Evolutionary conservation across 2,888 invertebrate species (phyloP).

Genomic region (Ophonus ardosiacus): DNA sequence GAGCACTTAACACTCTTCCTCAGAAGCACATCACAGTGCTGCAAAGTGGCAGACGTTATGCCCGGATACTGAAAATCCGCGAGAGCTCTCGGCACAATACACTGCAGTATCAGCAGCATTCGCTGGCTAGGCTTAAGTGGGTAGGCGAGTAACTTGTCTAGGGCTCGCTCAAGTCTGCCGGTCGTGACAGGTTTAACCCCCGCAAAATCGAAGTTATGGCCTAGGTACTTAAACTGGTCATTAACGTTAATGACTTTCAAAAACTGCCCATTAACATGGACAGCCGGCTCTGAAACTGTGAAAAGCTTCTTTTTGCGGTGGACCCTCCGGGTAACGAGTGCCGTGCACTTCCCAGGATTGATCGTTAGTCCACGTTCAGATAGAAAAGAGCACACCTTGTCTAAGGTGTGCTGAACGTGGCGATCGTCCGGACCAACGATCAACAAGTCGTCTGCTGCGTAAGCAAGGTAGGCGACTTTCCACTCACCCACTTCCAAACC

Average conservation of each 20-base stretch:
- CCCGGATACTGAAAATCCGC: no score
- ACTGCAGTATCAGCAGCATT: background rate
- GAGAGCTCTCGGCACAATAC: background rate
- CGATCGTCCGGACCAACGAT: background rate
- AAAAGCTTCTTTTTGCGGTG: slow-evolving; percentile 50
- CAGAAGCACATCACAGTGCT: background rate
- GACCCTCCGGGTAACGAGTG: slow-evolving; percentile 27
- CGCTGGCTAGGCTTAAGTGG: background rate
- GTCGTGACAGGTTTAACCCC: background rate
- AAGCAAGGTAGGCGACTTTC: no score
- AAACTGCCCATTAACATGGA: background rate
- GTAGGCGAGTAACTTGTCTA: background rate
- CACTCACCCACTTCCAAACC: no score
- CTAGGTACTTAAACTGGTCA: slow-evolving; percentile 1
- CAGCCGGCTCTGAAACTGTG: background rate
- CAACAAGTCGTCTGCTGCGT: slow-evolving; percentile 16
- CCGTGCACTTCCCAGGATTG: slow-evolving; percentile 46
- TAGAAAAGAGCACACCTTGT: background rate
- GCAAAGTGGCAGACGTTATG: no score
- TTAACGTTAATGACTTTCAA: no score
- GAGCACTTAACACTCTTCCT: no score
- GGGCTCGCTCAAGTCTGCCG: background rate
- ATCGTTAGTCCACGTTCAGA: background rate
- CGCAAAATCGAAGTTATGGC: background rate
- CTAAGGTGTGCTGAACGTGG: background rate